Base-by-base conservation (phyloP, 35 echinoderm and acorn worm genomes). In the Acanthaster planci region DNA sequence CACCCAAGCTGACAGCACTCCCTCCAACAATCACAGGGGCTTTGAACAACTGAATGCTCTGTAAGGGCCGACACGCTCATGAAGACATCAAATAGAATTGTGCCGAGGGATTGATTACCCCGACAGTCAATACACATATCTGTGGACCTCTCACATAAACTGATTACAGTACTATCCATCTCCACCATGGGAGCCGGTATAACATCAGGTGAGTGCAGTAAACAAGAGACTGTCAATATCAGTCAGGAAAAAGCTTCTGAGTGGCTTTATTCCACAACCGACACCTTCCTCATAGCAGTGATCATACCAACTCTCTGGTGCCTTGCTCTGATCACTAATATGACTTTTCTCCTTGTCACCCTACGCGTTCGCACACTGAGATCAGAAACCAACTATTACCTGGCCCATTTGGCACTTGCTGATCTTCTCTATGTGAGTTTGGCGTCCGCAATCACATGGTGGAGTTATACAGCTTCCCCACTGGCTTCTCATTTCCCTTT, bases 281-380 rank as follows among this genome's bases (percentile, higher is more conserved):
- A 72, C 64, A 72, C 64, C 23, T 2, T 72, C 64, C 22, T 72
- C 15, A 72, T 72, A 12, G 30, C 64, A 19, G 23, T 72, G 10
- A 29, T 72, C 64, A 72, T 72, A 30, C 64, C 64, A 9, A 72
- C 30, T 29, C 22, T 72, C 64, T 30, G 23, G 64, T 7, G 29
- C 30, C 64, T 72, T 72, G 64, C 21, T 31, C 21, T 72, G 1
- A 72, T 72, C 64, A 72, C 19, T 15, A 72, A 72, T 29, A 4
- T 26, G 14, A 72, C 64, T 31, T 72, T 72, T 29, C 64, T 72
- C 19, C 30, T 72, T 72, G 64, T 72, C 64, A 72, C 30, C 14
- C 34, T 31, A 3, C 64, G 64, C 0, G 64, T 72, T 72, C 64
- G 21, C 8, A 72, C 22, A 72, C 64, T 72, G 64, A 72, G 64